Evolutionary conservation across 2,888 invertebrate species (phyloP).

Genomic region (Phorcus lineatus): DNA sequence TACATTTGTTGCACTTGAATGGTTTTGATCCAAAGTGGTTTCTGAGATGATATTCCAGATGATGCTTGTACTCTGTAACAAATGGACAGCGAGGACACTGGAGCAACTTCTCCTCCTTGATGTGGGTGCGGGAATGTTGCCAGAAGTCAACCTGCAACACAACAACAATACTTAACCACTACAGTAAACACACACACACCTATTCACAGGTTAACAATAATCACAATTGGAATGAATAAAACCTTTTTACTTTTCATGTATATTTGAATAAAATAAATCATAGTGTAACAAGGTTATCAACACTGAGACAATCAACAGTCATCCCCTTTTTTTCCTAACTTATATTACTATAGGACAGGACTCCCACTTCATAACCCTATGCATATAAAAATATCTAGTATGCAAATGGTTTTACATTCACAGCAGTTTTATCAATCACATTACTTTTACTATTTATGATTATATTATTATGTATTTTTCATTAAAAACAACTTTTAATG

Average conservation of each 20-base stretch:
- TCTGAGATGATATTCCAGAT: conserved; percentile 93
- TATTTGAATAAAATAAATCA: not conserved
- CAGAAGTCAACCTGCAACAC: conserved; percentile 85
- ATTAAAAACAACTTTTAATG: no score
- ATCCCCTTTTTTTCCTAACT: not conserved
- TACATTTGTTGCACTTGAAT: conserved; percentile 92
- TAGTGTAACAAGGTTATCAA: not conserved
- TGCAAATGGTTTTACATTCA: no score
- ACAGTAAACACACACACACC: not conserved
- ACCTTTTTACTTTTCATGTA: not conserved
- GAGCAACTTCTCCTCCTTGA: conserved; percentile 93
- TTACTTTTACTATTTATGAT: no score
- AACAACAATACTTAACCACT: not conserved
- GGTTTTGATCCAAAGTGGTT: conserved; percentile 97
- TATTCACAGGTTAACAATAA: not conserved
- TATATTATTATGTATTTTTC: no score
- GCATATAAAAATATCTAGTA: no score
- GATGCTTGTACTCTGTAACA: conserved; percentile 98
- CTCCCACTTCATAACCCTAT: no score
- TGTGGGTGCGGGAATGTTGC: conserved; percentile 92
- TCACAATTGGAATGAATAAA: not conserved
- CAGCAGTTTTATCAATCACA: no score
- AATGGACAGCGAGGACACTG: conserved; percentile 95
- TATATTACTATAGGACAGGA: not conserved
- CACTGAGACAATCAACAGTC: not conserved